Percentiles rank a stretch among this genome's conserved stretches.
phyloP scores from a whole-genome alignment of 2,888 invertebrate species.

The Tridacna gigas region DNA sequence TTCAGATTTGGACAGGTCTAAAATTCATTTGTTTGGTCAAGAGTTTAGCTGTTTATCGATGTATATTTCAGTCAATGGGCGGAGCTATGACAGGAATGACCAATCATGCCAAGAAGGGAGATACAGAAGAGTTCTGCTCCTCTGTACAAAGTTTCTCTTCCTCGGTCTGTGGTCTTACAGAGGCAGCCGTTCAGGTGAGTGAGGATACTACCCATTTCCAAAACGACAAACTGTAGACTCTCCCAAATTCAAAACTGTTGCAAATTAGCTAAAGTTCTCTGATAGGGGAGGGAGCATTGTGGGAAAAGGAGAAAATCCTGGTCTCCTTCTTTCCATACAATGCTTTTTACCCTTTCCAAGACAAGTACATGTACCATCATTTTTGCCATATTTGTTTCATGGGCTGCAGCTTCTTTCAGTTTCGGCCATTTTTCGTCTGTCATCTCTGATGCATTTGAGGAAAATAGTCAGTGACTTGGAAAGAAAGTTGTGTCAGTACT shows the following conservation, averaged over 20 bases:
- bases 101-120: conserved; percentile 93
- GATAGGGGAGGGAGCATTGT: not conserved
- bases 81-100: conserved; percentile 96
- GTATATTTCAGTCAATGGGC: conserved; percentile 83
- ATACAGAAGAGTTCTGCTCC: conserved; percentile 93
- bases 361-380: no score
- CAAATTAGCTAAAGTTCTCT: not conserved
- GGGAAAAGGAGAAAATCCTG: not conserved
- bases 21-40: no score
- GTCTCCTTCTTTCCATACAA: no score
- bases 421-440: no score
- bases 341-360: no score
- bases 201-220: not conserved
- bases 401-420: no score
- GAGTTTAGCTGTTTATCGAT: not conserved
- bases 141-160: conserved; percentile 93
- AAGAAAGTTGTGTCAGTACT: no score
- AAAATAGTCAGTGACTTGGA: no score
- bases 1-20: no score
- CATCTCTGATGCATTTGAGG: no score
- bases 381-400: no score
- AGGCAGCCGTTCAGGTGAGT: conserved; percentile 93
- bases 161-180: conserved; percentile 96
- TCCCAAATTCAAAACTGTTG: not conserved
- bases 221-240: no score